Percentiles rank a stretch among this genome's conserved stretches.
These are phyloP conservation scores for Aplodontia rufa DNA, from an alignment of 2,113 vertebrate genomes.

Conservation along the genomic window DNA sequence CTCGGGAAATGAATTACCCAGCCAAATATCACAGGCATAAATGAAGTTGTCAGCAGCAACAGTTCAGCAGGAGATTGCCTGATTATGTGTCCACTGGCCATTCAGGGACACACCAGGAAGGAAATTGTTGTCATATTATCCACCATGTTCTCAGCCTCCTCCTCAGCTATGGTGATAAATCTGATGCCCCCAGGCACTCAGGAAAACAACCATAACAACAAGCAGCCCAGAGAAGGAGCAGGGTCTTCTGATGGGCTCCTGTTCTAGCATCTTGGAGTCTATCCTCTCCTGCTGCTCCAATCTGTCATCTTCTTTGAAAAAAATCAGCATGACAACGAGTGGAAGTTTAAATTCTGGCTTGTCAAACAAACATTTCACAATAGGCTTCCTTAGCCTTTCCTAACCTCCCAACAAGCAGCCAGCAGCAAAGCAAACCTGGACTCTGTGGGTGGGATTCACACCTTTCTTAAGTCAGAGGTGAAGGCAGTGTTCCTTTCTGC, in stretches of 20 bases:
- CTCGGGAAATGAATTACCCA: slow-evolving; percentile 68
- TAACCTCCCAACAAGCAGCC: slow-evolving; percentile 52
- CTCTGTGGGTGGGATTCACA: background rate
- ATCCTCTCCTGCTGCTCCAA: background rate
- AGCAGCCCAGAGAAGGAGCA: background rate
- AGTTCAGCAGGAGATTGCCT: background rate
- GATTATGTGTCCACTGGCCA: background rate
- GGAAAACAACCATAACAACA: background rate
- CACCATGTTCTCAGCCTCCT: background rate
- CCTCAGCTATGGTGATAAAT: background rate
- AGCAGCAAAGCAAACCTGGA: background rate
- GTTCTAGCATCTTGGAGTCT: background rate
- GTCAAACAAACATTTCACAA: slow-evolving; percentile 31
- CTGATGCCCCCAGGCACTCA: background rate
- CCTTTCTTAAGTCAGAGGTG: slow-evolving; percentile 9
- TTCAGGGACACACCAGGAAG: slow-evolving; percentile 42
- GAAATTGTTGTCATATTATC: background rate
- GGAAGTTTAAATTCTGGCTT: background rate
- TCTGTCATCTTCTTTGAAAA: slow-evolving; percentile 48
- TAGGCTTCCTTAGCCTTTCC: background rate
- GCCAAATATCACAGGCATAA: slow-evolving; percentile 65
- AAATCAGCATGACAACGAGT: slow-evolving; percentile 27
- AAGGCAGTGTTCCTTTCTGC: background rate
- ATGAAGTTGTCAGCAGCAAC: slow-evolving; percentile 77
- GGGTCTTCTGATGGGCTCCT: background rate